These are phyloP conservation scores for Epinephelus malabaricus DNA, from an alignment of 2,797 vertebrate genomes.

Conservation along the genomic window DNA sequence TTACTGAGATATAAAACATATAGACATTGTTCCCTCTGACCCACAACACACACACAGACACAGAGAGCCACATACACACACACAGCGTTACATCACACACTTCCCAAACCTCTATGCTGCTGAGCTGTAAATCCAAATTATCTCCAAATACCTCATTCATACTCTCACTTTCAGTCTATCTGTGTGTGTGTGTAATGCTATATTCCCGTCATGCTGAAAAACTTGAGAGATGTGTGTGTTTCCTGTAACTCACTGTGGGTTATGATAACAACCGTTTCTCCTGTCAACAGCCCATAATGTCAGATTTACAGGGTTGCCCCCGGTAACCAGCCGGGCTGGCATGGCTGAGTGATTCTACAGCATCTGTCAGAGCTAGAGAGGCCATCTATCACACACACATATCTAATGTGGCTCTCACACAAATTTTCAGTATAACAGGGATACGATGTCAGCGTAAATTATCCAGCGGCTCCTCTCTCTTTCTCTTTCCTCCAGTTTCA, in stretches of 20 bases:
- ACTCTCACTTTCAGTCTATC: constrained; percentile 50
- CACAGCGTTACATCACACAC: constrained; percentile 32
- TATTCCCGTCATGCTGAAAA: constrained; percentile 61
- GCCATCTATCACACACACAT: constrained; percentile 70
- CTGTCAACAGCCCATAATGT: constrained; percentile 85
- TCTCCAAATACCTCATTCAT: constrained; percentile 57
- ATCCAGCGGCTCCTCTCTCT: constrained; percentile 23
- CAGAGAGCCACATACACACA: constrained; percentile 18
- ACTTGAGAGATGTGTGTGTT: constrained; percentile 69
- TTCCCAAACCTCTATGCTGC: constrained; percentile 39
- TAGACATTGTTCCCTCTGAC: constrained; percentile 35
- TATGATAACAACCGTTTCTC: constrained; percentile 85
- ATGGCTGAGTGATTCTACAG: constrained; percentile 82
- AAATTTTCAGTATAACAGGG: constrained; percentile 41
- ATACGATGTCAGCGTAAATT: constrained; percentile 48
- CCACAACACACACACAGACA: constrained; percentile 23
- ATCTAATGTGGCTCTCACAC: constrained; percentile 46
- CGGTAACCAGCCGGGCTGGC: constrained; percentile 78
- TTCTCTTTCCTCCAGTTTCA: constrained; percentile 3
- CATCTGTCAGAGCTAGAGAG: constrained; percentile 77
- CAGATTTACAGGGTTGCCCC: constrained; percentile 86
- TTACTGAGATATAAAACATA: constrained; percentile 74
- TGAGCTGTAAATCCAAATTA: constrained; percentile 69
- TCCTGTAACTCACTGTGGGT: constrained; percentile 81
- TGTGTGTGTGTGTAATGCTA: constrained; percentile 47